phyloP scores from a whole-genome alignment of 2,888 invertebrate species.

The Shargacucullia verbasci region DNA sequence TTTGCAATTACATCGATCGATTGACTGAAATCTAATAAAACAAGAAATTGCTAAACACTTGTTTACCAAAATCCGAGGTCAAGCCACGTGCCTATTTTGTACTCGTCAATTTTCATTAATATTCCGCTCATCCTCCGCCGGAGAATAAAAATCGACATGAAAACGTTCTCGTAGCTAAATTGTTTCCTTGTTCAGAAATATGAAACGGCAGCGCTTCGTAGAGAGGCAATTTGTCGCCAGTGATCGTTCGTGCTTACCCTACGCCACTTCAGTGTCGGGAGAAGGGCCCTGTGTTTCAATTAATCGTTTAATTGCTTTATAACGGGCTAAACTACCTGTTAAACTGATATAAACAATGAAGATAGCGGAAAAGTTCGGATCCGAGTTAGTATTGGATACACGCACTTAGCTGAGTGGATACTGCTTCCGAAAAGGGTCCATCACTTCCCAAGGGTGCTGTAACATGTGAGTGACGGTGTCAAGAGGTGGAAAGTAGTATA shows the following conservation, averaged over 20 bases:
- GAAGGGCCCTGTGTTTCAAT: conserved; percentile 49
- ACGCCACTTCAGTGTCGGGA: conserved; percentile 28
- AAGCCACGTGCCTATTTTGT: conserved; percentile 6
- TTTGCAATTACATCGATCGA: no score
- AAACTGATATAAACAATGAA: conserved; percentile 9
- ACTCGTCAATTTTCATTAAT: conserved; percentile 49
- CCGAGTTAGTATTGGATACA: conserved; percentile 22
- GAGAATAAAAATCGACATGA: conserved; percentile 49
- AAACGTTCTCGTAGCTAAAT: conserved; percentile 56
- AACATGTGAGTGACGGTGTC: conserved; percentile 27
- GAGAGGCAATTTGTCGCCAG: conserved; percentile 68
- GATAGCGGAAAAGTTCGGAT: not conserved
- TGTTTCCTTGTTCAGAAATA: conserved; percentile 65
- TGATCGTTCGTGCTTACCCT: conserved; percentile 54
- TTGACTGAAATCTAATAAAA: conserved; percentile 3
- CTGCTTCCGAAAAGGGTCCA: conserved; percentile 29
- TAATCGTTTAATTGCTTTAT: conserved; percentile 58
- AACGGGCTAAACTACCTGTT: conserved; percentile 30
- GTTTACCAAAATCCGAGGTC: conserved; percentile 25
- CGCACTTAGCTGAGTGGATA: conserved; percentile 26
- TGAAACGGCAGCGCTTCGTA: conserved; percentile 55
- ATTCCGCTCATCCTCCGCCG: conserved; percentile 38
- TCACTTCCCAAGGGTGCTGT: conserved; percentile 29
- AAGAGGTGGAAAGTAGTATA: conserved; percentile 18
- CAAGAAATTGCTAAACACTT: conserved; percentile 10